phyloP scores from a whole-genome alignment of 2,113 vertebrate species.

The Apistogramma diplotaenia region DNA sequence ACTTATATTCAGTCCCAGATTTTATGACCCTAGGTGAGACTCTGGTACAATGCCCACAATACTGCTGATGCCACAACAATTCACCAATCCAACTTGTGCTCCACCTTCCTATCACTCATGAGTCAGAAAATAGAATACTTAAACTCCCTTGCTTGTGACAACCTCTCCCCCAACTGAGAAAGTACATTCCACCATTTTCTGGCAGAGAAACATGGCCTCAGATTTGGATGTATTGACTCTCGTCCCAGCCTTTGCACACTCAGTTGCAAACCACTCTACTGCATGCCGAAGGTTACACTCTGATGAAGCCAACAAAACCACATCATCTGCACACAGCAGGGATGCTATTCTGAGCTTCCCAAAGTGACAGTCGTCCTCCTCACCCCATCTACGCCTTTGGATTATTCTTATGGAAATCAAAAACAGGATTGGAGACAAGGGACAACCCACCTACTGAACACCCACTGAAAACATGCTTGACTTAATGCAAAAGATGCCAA shows the following conservation, averaged over 20 bases:
- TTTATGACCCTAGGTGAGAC: not conserved
- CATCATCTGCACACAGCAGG: not conserved
- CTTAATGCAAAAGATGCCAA: not conserved
- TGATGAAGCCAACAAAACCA: not conserved
- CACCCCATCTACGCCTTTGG: not conserved
- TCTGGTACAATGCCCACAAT: not conserved
- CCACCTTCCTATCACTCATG: not conserved
- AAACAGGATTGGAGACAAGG: not conserved
- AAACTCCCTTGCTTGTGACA: not conserved
- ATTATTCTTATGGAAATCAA: not conserved
- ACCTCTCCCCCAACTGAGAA: not conserved
- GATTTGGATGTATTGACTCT: not conserved
- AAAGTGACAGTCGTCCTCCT: not conserved
- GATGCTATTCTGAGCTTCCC: not conserved
- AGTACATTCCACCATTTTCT: not conserved
- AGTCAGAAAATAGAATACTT: not conserved
- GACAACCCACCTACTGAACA: no score
- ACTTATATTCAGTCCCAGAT: not conserved
- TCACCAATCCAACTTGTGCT: not conserved
- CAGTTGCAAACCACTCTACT: not conserved
- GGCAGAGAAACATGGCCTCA: not conserved
- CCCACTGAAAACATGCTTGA: not conserved
- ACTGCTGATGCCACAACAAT: not conserved
- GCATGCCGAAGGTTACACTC: not conserved
- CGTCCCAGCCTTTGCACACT: not conserved